Base-by-base conservation (phyloP, 2,113 vertebrate species). In the Lagopus muta region DNA sequence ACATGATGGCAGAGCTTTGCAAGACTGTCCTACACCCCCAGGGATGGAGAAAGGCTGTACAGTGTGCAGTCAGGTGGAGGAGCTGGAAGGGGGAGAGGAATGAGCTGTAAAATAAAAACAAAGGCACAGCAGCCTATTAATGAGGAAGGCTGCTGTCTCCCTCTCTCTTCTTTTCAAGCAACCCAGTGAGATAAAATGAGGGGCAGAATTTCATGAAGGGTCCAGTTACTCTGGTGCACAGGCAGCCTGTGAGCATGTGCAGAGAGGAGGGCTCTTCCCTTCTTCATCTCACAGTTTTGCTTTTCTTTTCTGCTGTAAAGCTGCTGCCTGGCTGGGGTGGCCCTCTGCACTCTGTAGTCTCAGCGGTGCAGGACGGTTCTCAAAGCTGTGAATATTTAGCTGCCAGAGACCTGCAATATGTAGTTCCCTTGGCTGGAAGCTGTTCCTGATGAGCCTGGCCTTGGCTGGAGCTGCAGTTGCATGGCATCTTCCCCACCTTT, bases 361-460 rank as follows among this genome's bases (percentile, higher is more conserved):
- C n/a, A 72, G 78, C 48, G 76, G 24, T 32, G 75, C 5, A 5
- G 82, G 48, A 48, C 65, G 70, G 58, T 61, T 84, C 90, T 90
- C 71, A 71, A 34, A 94, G 71, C 60, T 40, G 38, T 24, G 6
- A 34, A 70, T 17, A n/a, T 69, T 94, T 70, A 66, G 72, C 86
- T 91, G 69, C 61, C 62, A 79, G 90, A 60, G 58, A 71, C 88
- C 81, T 47, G 75, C 13, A 58, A 89, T 65, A 69, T 60, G 66
- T 50, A 25, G 64, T 86, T 85, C 75, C 72, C 76, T 92, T 88
- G 88, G 48, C 73, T 92, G 72, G 55, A 66, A 87, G 76, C 84
- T 92, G 83, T 87, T 94, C 93, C 92, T 91, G 90, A 78, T 75
- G 83, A 57, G 84, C 74, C 52, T 86, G 13, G 25, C 27, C 4